Percentiles rank a stretch among this genome's conserved stretches.
These are phyloP conservation scores for Diachasma alloeum DNA, from an alignment of 1,140 invertebrate genomes.

Conservation along the genomic window DNA sequence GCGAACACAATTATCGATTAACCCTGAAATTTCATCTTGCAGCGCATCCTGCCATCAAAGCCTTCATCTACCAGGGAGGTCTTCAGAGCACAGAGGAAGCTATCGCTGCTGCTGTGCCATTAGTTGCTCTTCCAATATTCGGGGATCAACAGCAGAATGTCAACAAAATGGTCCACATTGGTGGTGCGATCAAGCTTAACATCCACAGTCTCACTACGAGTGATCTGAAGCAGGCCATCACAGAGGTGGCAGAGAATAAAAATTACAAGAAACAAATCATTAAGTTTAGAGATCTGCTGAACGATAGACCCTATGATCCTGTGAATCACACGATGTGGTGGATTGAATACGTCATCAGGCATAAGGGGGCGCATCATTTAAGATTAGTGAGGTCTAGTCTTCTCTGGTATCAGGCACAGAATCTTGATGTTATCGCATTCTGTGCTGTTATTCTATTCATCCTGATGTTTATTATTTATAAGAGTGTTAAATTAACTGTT, in stretches of 20 bases:
- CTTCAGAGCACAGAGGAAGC: conserved; percentile 78
- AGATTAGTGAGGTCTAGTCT: conserved; percentile 47
- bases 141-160: conserved; percentile 73
- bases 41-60: conserved; percentile 60
- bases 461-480: not conserved
- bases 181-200: conserved; percentile 37
- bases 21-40: not conserved
- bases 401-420: conserved; percentile 60
- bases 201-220: not conserved
- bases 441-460: not conserved
- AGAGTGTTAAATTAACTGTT: not conserved
- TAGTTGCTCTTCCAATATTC: conserved; percentile 76
- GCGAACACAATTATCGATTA: too few species aligned
- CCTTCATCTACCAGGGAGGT: conserved; percentile 79
- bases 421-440: conserved; percentile 37
- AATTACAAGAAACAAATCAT: not conserved
- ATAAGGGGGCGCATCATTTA: conserved; percentile 61
- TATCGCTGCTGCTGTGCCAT: conserved; percentile 76
- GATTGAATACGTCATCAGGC: conserved; percentile 65
- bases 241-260: conserved; percentile 41
- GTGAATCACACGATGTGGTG: conserved; percentile 62
- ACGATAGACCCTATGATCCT: conserved; percentile 55
- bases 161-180: conserved; percentile 19
- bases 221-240: conserved; percentile 34
- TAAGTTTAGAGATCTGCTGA: conserved; percentile 43